Evolutionary conservation across 35 echinoderm and acorn worm species (phyloP), one percentile per base, ranked within the genome.

Genomic region (Hemicentrotus pulcherrimus): DNA sequence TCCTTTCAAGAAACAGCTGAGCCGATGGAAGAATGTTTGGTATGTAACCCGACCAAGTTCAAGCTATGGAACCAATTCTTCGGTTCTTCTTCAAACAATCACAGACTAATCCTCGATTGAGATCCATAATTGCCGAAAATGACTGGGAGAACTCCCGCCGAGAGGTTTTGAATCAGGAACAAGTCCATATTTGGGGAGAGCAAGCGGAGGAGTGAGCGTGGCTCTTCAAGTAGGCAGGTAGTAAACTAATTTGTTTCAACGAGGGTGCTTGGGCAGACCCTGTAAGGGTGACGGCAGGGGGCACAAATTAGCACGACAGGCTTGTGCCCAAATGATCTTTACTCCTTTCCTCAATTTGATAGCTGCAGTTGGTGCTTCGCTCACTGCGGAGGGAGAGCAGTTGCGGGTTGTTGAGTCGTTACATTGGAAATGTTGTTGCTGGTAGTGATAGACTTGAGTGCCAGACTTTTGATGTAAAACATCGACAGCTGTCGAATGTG

Each of bases 151-250:
- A 28, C 24, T 78, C 65, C 65, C 65, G 65, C 65, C 65, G 65
- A 22, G 65, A 78, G 65, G 65, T 78, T 78, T 78, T 78, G 65
- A 78, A 78, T 78, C 65, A 8, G 65, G 88, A 47, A 90, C 32
- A 90, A 90, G 88, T 90, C 88, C 88, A 90, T 90, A 90, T 90
- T 90, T 90, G 88, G 86, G 88, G 88, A 47, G 46, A 45, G 9
- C 88, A 30, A 33, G 31, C 18, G 46, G 32, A 90, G 88, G 32
- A 47, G 32, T 18, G 87, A 45, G 33, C 19, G 31, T 90, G 8
- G 65, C 65, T 14, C 50, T 55, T 55, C 11, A 55, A 78, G 65
- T 28, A 78, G 24, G 19, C 65, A 78, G 65, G 22, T n/a, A 78
- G 65, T 78, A 41, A 41, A 41, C 35, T 41, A 78, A 78, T 78